A percentile compares a stretch with the other conserved stretches of the same genome.
Evolutionary conservation across 2,797 vertebrate species (phyloP).

Genomic region (Glyptemys insculpta): DNA sequence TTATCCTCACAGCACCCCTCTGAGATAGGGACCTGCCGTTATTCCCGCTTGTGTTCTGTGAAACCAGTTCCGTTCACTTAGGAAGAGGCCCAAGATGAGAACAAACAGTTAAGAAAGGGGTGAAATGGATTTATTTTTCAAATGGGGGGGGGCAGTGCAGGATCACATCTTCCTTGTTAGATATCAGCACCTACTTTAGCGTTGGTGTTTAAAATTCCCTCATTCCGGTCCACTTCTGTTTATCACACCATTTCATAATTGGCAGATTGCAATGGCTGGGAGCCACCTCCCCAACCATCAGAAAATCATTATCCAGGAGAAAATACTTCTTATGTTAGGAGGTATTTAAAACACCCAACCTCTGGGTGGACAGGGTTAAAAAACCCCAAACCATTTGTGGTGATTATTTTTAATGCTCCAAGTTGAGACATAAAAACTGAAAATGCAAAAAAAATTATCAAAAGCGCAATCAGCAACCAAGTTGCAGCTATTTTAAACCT

Average conservation of each 20-base stretch:
- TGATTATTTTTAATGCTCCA: slow-evolving; percentile 3
- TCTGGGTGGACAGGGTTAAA: neutral
- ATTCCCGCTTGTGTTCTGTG: neutral
- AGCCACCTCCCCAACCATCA: neutral
- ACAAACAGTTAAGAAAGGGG: neutral
- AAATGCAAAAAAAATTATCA: neutral
- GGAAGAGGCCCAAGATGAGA: neutral
- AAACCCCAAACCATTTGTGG: neutral
- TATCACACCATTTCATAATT: neutral
- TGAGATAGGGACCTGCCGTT: neutral
- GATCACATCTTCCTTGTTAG: neutral
- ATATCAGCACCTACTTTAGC: neutral
- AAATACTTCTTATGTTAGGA: neutral
- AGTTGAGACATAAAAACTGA: slow-evolving; percentile 7
- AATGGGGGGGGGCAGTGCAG: neutral
- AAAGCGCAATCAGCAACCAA: neutral
- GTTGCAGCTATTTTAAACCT: neutral
- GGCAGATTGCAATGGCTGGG: neutral
- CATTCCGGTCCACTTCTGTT: neutral
- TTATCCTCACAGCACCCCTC: neutral
- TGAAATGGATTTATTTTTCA: neutral
- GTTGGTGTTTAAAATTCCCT: neutral
- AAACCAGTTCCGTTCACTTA: neutral
- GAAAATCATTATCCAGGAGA: neutral
- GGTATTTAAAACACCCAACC: neutral